Evolutionary conservation across 2,888 invertebrate genomes (phyloP).

Genomic region (Neoascia interrupta): DNA sequence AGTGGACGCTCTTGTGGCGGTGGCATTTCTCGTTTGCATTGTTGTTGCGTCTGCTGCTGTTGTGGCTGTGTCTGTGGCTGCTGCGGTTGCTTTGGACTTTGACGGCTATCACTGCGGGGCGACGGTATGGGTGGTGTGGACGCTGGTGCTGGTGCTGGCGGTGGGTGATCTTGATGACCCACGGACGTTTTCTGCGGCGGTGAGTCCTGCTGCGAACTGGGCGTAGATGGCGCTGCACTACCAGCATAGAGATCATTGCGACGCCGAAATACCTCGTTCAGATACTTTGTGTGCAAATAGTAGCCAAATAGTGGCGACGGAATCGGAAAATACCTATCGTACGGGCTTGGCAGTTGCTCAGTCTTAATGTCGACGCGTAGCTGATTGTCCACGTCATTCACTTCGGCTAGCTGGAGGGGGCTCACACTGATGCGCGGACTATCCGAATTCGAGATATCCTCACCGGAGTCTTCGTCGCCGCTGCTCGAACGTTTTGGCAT

Average conservation of each 20-base stretch:
- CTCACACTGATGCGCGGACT: conserved; percentile 78
- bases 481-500: conserved; percentile 71
- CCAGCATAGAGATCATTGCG: conserved; percentile 83
- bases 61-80: conserved; percentile 60
- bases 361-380: conserved; percentile 79
- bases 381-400: conserved; percentile 75
- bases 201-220: conserved; percentile 77
- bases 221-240: conserved; percentile 74
- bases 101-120: conserved; percentile 61
- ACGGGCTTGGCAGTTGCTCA: conserved; percentile 78
- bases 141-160: conserved; percentile 53
- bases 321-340: conserved; percentile 79
- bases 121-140: conserved; percentile 66
- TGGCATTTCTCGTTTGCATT: conserved; percentile 73
- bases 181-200: conserved; percentile 73
- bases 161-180: conserved; percentile 70
- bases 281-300: conserved; percentile 83
- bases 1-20: conserved; percentile 91
- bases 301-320: conserved; percentile 81
- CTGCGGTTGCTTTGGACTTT: conserved; percentile 67
- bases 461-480: conserved; percentile 74
- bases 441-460: conserved; percentile 73
- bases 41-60: conserved; percentile 55
- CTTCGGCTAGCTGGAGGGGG: conserved; percentile 74
- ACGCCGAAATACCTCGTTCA: conserved; percentile 82